Percentiles rank a stretch among this genome's conserved stretches.
Conservation (phyloP, 92 coral and sea anemone species). For the Zoanthus solanderi region DNA sequence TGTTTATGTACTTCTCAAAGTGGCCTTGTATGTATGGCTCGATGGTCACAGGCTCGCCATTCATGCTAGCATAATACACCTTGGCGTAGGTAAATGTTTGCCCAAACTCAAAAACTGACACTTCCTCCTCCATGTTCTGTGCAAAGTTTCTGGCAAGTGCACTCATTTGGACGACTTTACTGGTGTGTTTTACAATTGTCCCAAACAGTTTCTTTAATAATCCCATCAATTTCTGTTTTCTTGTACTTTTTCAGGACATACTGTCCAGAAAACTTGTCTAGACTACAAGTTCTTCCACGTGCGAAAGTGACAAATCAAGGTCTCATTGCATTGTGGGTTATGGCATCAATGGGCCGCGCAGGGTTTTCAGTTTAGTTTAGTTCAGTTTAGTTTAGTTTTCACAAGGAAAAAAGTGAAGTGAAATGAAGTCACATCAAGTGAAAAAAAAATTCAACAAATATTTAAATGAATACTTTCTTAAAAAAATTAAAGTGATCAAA, state of each 20-base stretch:
- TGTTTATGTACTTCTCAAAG: constrained; percentile 23
- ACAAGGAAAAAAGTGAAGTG: background rate
- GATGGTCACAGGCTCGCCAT: constrained; percentile 54
- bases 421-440: background rate
- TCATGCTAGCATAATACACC: constrained; percentile 44
- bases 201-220: constrained; percentile 19
- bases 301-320: background rate
- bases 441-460: background rate
- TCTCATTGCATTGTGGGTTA: too few relatives aligned
- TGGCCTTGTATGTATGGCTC: constrained; percentile 33
- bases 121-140: constrained; percentile 27
- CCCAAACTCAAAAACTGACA: constrained; percentile 41
- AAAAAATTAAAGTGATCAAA: too few relatives aligned
- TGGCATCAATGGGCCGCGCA: background rate
- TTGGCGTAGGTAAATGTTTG: constrained; percentile 48
- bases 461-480: too few relatives aligned
- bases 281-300: too few relatives aligned
- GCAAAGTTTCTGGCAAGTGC: constrained; percentile 48
- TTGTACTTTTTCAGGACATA: constrained; percentile 53
- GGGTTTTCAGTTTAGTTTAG: background rate
- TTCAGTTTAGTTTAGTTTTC: background rate
- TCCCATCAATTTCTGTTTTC: constrained; percentile 36
- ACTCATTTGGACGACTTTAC: constrained; percentile 59
- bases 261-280: too few relatives aligned
- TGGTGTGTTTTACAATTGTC: constrained; percentile 34